Evolutionary conservation across 2,888 invertebrate species (phyloP).

Genomic region (Meandrusa payeni): DNA sequence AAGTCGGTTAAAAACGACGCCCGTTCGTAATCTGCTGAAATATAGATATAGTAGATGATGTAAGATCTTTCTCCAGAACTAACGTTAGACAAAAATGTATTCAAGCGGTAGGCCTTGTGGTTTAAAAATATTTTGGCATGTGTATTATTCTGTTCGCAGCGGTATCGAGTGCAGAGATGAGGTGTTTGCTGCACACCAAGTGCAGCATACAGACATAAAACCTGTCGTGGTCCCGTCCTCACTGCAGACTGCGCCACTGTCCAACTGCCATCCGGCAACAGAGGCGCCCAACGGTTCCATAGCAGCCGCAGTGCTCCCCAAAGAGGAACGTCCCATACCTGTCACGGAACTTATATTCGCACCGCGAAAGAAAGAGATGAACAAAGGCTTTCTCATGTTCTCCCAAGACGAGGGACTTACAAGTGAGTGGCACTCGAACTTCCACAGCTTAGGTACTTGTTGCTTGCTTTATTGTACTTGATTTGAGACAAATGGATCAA

Average conservation of each 20-base stretch:
- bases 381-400: constrained; percentile 94
- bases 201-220: constrained; percentile 70
- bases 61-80: constrained; percentile 12
- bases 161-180: constrained; percentile 90
- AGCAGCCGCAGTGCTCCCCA: constrained; percentile 54
- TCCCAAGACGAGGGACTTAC: constrained; percentile 92
- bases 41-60: too few species aligned
- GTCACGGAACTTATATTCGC: constrained; percentile 89
- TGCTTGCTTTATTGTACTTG: constrained; percentile 43
- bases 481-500: constrained; percentile 19
- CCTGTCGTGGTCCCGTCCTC: constrained; percentile 46
- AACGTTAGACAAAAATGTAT: not conserved
- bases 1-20: too few species aligned
- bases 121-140: constrained; percentile 38
- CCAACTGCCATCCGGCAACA: constrained; percentile 34
- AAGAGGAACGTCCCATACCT: constrained; percentile 81
- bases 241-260: constrained; percentile 33
- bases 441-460: constrained; percentile 53
- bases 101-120: constrained; percentile 32
- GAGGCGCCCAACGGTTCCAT: constrained; percentile 63
- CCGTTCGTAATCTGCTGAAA: too few species aligned
- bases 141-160: constrained; percentile 78
- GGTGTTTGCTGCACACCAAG: constrained; percentile 85
- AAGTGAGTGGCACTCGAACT: constrained; percentile 84
- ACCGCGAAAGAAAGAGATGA: constrained; percentile 95